Base-by-base conservation (phyloP, 2,888 invertebrate species). In the Netelia melanura region DNA sequence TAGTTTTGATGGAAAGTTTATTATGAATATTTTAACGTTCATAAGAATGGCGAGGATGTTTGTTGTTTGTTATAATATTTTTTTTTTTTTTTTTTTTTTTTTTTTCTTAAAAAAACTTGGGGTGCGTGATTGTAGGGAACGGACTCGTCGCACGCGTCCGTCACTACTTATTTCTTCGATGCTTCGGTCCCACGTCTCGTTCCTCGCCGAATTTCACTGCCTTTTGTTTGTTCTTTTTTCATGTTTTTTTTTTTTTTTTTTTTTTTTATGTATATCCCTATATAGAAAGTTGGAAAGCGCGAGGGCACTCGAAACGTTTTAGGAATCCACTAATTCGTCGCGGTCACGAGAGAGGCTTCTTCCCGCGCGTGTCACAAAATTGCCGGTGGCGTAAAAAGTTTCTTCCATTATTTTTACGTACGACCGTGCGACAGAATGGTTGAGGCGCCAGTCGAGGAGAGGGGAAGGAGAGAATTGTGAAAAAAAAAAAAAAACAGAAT, bases 91-190 rank as follows among this genome's bases (percentile, higher is more conserved):
- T 48, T 48, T 1, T 11, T 14, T 48, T 48, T 14, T 48, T 1
- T 48, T 48, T 11, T 48, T 52, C 58, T 3, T 54, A 17, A 72
- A 23, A 70, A 54, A 75, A 62, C 30, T 58, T 58, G 80, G 58
- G 80, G 85, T 84, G 86, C 84, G 86, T 86, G 86, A 81, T 85
- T 71, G 54, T 44, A 52, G 38, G 25, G 70, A 68, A 75, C 82
- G 43, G 80, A 88, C 86, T 87, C 88, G 79, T 87, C 82, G 54
- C 84, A 80, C 84, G 64, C 86, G 54, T 85, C 81, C 84, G 67
- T 86, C 87, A 65, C 87, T 88, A 86, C 86, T 90, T 89, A 87
- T 87, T 87, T 86, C 81, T 48, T 48, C 48, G 14, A 48, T 1
- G 48, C 48, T 14, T 11, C 3, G 38, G 81, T 58, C 58, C 81